phyloP scores from a whole-genome alignment of 2,888 invertebrate species.

The Andrena chrysosceles region DNA sequence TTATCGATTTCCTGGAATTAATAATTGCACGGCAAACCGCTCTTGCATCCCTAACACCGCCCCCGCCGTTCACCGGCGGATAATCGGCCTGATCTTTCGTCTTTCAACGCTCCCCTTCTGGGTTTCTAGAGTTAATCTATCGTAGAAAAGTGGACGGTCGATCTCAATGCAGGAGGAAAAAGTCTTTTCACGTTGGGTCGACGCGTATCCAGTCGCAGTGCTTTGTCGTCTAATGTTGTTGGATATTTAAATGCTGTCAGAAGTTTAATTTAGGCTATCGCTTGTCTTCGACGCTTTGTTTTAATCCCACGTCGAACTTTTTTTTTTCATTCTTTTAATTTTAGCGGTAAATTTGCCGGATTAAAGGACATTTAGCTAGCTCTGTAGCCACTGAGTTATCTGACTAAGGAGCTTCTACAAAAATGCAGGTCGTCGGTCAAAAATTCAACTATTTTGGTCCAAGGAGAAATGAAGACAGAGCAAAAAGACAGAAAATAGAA shows the following conservation, averaged over 20 bases:
- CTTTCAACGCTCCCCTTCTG: conserved; percentile 42
- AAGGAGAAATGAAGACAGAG: neutral
- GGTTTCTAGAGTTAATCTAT: conserved; percentile 52
- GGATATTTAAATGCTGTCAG: neutral
- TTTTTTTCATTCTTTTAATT: too few relatives aligned
- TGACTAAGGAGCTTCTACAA: too few relatives aligned
- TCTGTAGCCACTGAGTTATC: too few relatives aligned
- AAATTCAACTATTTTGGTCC: neutral
- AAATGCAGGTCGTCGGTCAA: neutral
- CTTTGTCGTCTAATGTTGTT: neutral
- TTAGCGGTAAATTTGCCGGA: too few relatives aligned
- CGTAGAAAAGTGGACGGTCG: conserved; percentile 56
- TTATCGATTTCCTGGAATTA: conserved; percentile 84
- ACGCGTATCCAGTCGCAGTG: neutral
- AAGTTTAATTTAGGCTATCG: neutral
- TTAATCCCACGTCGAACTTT: too few relatives aligned
- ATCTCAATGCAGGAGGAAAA: conserved; percentile 47
- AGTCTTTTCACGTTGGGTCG: conserved; percentile 45
- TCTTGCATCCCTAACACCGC: conserved; percentile 56
- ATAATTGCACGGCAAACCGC: conserved; percentile 80
- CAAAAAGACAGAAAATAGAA: neutral
- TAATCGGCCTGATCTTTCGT: conserved; percentile 70
- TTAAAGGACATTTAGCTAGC: too few relatives aligned
- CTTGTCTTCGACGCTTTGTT: too few relatives aligned
- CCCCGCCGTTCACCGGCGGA: conserved; percentile 63